Evolutionary conservation across 2,113 vertebrate species (phyloP), one percentile per base, ranked within the genome.

Genomic region (Paramormyrops kingsleyae): DNA sequence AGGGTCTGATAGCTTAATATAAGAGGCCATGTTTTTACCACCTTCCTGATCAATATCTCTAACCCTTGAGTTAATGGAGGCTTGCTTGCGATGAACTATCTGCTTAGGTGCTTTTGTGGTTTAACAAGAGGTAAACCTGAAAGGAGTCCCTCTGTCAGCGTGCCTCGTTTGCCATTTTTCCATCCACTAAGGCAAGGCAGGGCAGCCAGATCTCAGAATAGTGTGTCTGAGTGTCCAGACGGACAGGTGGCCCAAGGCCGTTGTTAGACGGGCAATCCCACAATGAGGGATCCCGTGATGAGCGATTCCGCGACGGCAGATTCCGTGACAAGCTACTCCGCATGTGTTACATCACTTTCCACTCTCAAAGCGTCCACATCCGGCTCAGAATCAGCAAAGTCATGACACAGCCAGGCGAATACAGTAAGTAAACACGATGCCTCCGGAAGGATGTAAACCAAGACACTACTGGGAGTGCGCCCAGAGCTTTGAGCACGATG

Each of bases 1-100:
- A 83, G 52, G 35, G 89, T 92, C 90, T 93, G 93, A 90, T 92
- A 88, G 91, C 87, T 87, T 89, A 9, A 86, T 89, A 88, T 90
- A 89, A 88, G 89, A 91, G 90, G 90, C 90, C 88, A 84, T 74
- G 42, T 52, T 44, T 53, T 52, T 70, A 24, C 31, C 83, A 91
- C 91, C 92, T 90, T 90, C 91, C 87, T 19, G 87, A 80, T 44
- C 88, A 35, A 77, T 90, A 89, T 89, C 91, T 83, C 90, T 59
- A 47, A 90, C 89, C 50, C 52, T 86, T 87, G 21, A 50, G 88
- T 90, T 91, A 89, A 88, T 46, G 31, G 15, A 39, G 35, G 70
- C 3, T 12, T 27, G 66, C n/a, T 31, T 70, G 24, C 13, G 15
- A 35, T 77, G 35, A 77, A 15, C 70, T 77, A 77, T 77, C 70